Conservation (phyloP, 30 jellyfish, hydroid and myxozoan species). For the Phacellophora camtschatica region DNA sequence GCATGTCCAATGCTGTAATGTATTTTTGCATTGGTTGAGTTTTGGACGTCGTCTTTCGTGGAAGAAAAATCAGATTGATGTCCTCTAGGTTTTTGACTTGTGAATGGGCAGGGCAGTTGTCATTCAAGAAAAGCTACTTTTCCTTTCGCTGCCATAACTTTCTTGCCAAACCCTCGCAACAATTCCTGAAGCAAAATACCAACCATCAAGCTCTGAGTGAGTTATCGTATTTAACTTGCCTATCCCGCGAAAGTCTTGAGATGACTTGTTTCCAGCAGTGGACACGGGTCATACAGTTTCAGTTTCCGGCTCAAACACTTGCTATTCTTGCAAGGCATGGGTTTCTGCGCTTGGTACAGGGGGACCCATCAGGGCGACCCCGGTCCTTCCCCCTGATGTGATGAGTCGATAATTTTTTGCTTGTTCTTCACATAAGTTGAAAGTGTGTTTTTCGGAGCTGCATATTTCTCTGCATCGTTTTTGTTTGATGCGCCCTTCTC, state of each 20-base stretch:
- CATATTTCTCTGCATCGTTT: not conserved
- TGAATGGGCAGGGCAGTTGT: conserved; percentile 74
- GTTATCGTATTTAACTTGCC: conserved; percentile 4
- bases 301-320: not conserved
- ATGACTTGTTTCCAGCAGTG: too few relatives aligned
- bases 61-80: conserved; percentile 52
- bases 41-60: conserved; percentile 67
- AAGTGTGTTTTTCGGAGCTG: conserved; percentile 9
- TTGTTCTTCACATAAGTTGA: conserved; percentile 23
- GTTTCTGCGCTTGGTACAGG: too few relatives aligned
- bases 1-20: conserved; percentile 51
- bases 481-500: conserved; percentile 14
- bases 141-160: conserved; percentile 33
- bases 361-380: too few relatives aligned
- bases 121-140: conserved; percentile 47
- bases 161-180: conserved; percentile 63
- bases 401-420: not conserved
- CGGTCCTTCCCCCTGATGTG: too few relatives aligned
- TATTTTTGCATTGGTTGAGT: conserved; percentile 74
- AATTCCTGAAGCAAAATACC: conserved; percentile 62
- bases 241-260: too few relatives aligned
- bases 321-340: too few relatives aligned
- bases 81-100: conserved; percentile 50
- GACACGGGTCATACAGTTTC: conserved; percentile 2
- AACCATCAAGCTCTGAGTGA: conserved; percentile 60